Conservation (phyloP, 2,113 vertebrate genomes). For the Apistogramma diplotaenia region DNA sequence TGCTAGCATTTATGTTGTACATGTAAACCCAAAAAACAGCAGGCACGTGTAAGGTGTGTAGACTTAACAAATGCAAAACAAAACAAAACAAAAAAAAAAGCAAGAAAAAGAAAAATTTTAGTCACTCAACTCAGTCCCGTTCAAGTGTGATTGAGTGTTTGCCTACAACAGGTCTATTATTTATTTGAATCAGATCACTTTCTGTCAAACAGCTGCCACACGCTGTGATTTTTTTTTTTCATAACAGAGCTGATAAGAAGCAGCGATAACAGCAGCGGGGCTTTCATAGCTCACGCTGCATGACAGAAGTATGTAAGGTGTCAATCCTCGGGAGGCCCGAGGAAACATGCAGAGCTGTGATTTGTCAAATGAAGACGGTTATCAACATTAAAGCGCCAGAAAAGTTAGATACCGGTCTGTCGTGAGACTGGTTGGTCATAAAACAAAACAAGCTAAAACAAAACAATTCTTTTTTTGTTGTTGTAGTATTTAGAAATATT, state of each 20-base stretch:
- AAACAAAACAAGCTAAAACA: not conserved
- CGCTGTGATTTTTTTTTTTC: slow-evolving; percentile 45
- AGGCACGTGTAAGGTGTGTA: not conserved
- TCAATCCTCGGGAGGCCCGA: slow-evolving; percentile 26
- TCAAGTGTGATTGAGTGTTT: slow-evolving; percentile 49
- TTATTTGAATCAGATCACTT: slow-evolving; percentile 65
- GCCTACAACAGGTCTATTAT: slow-evolving; percentile 38
- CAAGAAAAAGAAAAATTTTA: not conserved
- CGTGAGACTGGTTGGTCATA: not conserved
- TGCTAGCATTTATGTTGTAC: not conserved
- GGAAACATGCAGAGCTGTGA: slow-evolving; percentile 45
- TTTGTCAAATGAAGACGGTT: slow-evolving; percentile 34
- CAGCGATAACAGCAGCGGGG: slow-evolving; percentile 37
- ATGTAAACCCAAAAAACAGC: not conserved
- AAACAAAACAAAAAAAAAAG: not conserved
- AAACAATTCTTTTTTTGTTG: not conserved
- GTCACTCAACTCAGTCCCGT: not conserved
- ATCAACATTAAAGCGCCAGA: slow-evolving; percentile 6
- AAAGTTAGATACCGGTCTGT: slow-evolving; percentile 25
- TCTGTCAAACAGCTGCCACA: slow-evolving; percentile 68
- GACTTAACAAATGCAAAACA: not conserved
- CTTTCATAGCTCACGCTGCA: slow-evolving; percentile 53
- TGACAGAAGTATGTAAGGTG: slow-evolving; percentile 45
- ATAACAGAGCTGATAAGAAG: slow-evolving; percentile 60
- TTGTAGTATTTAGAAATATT: not conserved